Percentiles rank a stretch among this genome's conserved stretches.
Conservation (phyloP, 2,888 invertebrate species). For the Dione vanillae region DNA sequence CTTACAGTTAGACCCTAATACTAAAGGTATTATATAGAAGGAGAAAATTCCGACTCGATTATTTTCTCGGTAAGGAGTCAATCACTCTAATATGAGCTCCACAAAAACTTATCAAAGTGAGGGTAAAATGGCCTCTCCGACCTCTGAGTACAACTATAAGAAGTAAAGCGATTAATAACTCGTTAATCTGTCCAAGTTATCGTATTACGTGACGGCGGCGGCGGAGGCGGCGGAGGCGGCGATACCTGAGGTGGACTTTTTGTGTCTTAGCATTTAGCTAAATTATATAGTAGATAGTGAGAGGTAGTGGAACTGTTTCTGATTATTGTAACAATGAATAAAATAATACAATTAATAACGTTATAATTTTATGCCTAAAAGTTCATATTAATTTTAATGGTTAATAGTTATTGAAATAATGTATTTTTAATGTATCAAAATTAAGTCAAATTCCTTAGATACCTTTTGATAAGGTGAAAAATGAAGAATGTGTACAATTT, state of each 20-base stretch:
- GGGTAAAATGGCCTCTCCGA: background rate
- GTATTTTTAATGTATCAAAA: too few species aligned
- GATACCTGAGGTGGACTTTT: constrained; percentile 26
- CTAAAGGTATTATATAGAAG: background rate
- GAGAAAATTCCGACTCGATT: background rate
- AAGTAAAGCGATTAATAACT: constrained; percentile 43
- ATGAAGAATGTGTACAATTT: too few species aligned
- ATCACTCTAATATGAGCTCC: constrained; percentile 1
- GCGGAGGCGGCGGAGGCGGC: constrained; percentile 3
- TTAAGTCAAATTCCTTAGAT: too few species aligned
- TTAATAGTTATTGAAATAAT: too few species aligned
- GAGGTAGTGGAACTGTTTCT: background rate
- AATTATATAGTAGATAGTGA: background rate
- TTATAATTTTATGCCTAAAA: too few species aligned
- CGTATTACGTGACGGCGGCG: constrained; percentile 23
- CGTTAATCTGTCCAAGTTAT: constrained; percentile 40
- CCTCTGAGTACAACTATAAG: constrained; percentile 11
- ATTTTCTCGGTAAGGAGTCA: background rate
- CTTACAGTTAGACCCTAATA: background rate
- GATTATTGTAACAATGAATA: background rate
- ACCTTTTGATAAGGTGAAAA: too few species aligned
- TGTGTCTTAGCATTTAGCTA: constrained; percentile 14
- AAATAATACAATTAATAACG: too few species aligned
- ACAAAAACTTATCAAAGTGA: constrained; percentile 5
- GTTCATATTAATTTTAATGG: too few species aligned